Base-by-base conservation (phyloP, 2,113 vertebrate species). In the Bucco capensis region DNA sequence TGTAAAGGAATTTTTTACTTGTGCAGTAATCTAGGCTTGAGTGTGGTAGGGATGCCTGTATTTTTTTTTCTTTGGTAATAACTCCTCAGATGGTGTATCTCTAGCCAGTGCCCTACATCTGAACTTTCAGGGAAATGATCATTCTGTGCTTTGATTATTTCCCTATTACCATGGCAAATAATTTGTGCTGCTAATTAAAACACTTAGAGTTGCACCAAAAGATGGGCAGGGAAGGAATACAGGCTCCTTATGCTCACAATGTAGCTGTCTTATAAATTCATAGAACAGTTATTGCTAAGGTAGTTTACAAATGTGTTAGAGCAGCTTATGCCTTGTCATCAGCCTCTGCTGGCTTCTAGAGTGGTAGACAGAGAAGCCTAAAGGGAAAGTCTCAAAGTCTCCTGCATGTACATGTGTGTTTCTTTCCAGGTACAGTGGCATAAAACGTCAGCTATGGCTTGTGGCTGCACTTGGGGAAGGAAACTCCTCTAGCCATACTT, bases 181-280 rank as follows among this genome's bases (percentile, higher is more conserved):
- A 91, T 87, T 87, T 40, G 57, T 79, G 58, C 53, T 91, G 25
- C 71, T 92, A 65, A 92, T 94, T 90, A 84, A 72, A 64, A 57
- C 33, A 12, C 69, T 56, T 90, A 56, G 65, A 62, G 62, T 50
- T n/a, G 28, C 86, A 60, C 21, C 74, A 82, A 53, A 66, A 42
- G 46, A 60, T 84, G 77, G 31, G 40, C 57, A 82, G 75, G 75
- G 78, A 72, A 60, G 38, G 62, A 65, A 51, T 33, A 25, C 47
- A 33, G 58, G 40, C 77, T 72, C 10, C 58, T 86, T 72, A 64
- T 1, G 6, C 46, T 93, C 47, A 15, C 12, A 25, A 12, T 79
- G 71, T 66, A 42, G 76, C 33, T 64, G 30, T 56, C 46, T 50
- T 49, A 7, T 1, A 38, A 53, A 56, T 83, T 49, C 86, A 33